Evolutionary conservation across 1,140 invertebrate species (phyloP).

Genomic region (Druon quercuslanigerum): DNA sequence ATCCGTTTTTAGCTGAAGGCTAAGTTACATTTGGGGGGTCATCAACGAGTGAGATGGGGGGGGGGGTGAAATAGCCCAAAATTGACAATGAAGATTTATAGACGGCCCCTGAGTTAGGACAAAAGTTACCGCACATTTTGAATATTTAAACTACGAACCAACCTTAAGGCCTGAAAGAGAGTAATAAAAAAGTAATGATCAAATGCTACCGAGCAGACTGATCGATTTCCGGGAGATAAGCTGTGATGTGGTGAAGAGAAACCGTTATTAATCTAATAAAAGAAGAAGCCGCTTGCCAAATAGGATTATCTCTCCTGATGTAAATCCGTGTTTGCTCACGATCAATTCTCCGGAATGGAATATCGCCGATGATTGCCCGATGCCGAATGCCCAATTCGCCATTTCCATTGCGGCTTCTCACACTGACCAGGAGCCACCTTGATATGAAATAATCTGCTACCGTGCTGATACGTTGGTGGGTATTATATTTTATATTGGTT

Average conservation of each 20-base stretch:
- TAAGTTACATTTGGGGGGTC: too few species aligned
- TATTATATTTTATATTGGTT: slow-evolving; percentile 42
- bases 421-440: slow-evolving; percentile 18
- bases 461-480: slow-evolving; percentile 46
- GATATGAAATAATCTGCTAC: slow-evolving; percentile 65
- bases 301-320: slow-evolving; percentile 21
- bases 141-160: too few species aligned
- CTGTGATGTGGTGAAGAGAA: slow-evolving; percentile 11
- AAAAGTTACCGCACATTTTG: too few species aligned
- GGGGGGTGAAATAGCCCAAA: too few species aligned
- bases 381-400: neutral
- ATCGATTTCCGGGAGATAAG: slow-evolving; percentile 27
- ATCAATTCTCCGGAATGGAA: slow-evolving; percentile 27
- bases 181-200: too few species aligned
- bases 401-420: slow-evolving; percentile 32
- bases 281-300: slow-evolving; percentile 25
- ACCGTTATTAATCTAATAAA: slow-evolving; percentile 30
- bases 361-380: slow-evolving; percentile 17
- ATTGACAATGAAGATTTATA: too few species aligned
- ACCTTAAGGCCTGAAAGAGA: too few species aligned
- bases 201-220: slow-evolving; percentile 8
- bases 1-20: too few species aligned
- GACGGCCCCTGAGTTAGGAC: too few species aligned
- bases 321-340: slow-evolving; percentile 28
- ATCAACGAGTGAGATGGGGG: too few species aligned